These are phyloP conservation scores for Procavia capensis DNA, from an alignment of 2,113 vertebrate genomes.

Conservation along the genomic window DNA sequence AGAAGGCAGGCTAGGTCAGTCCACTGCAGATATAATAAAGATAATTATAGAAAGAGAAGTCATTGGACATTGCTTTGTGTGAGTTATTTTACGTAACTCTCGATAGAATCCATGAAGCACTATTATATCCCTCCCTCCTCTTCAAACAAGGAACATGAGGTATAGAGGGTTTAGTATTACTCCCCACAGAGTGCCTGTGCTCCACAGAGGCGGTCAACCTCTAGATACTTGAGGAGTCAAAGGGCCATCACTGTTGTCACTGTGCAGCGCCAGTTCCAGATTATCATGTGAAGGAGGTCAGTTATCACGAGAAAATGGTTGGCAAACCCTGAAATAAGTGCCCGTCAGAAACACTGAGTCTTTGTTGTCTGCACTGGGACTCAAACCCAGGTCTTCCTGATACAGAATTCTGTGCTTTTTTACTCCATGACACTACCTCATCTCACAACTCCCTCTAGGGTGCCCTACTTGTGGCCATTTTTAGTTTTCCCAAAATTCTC, in stretches of 20 bases:
- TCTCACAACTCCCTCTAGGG: neutral
- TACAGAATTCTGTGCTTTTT: neutral
- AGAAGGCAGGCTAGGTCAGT: neutral
- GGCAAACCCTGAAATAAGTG: neutral
- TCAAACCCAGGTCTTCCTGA: too few species aligned
- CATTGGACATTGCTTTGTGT: slow-evolving; percentile 1
- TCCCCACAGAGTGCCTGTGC: neutral
- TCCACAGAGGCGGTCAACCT: neutral
- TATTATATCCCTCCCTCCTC: neutral
- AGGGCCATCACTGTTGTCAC: neutral
- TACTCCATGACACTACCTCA: neutral
- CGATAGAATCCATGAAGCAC: neutral
- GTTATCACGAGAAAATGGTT: neutral
- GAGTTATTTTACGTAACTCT: neutral
- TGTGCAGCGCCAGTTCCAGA: neutral
- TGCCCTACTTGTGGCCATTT: neutral
- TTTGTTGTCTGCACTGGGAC: neutral
- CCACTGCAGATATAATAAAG: slow-evolving; percentile 1
- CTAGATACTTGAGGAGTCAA: neutral
- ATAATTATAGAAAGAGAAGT: neutral
- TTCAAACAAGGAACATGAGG: neutral
- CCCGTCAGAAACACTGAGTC: neutral
- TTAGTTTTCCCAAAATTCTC: neutral
- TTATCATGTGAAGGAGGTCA: neutral
- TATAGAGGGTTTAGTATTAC: neutral